Percentiles rank a stretch among this genome's conserved stretches.
Conservation (phyloP, 2,113 vertebrate species). For the Sphyrna mokarran region DNA sequence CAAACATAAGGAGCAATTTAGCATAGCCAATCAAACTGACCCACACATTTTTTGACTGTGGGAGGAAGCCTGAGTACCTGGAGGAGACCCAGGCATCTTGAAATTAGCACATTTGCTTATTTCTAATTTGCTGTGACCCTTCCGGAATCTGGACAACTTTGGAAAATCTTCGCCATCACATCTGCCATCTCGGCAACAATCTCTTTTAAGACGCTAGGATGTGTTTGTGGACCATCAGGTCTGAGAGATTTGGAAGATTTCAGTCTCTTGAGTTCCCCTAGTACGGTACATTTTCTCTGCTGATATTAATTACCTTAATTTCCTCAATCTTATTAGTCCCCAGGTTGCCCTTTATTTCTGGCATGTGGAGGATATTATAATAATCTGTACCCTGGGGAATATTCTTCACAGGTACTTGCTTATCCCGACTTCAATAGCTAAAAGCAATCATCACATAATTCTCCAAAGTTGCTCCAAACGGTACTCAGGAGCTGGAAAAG, state of each 20-base stretch:
- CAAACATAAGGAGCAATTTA: too few relatives aligned
- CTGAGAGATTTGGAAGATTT: not conserved
- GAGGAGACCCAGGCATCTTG: too few relatives aligned
- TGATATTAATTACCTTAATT: not conserved
- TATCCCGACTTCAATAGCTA: not conserved
- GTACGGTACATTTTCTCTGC: not conserved
- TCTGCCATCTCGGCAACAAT: not conserved
- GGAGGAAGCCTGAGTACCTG: too few relatives aligned
- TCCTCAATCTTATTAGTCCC: not conserved
- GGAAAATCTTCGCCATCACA: not conserved
- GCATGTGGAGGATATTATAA: not conserved
- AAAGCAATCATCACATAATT: conserved; percentile 3
- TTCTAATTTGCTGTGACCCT: not conserved
- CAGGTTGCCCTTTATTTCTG: not conserved
- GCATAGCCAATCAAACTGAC: too few relatives aligned
- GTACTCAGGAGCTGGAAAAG: not conserved
- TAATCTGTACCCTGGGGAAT: not conserved
- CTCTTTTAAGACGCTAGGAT: not conserved
- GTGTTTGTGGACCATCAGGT: not conserved
- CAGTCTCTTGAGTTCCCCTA: not conserved
- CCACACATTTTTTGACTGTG: too few relatives aligned
- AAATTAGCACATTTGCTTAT: not conserved
- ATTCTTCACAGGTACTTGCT: not conserved
- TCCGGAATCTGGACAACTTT: not conserved
- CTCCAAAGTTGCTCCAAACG: not conserved